Conservation (phyloP, 2,888 invertebrate species). For the Sisyra nigra region DNA sequence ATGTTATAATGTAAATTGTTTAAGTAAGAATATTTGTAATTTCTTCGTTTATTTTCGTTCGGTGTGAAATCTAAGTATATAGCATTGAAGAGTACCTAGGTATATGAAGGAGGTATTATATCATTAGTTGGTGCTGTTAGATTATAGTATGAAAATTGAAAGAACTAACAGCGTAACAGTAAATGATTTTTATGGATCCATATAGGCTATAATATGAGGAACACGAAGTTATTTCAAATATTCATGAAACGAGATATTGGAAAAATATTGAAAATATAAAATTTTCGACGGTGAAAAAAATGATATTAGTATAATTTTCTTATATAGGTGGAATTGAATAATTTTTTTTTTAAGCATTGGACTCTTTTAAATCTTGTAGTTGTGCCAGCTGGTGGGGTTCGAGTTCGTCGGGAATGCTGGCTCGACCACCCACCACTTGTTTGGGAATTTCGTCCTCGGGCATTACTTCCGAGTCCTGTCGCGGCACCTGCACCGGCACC, state of each 20-base stretch:
- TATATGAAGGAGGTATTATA: no score
- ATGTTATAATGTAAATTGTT: no score
- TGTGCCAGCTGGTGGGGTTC: constrained; percentile 79
- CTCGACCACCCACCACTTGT: constrained; percentile 59
- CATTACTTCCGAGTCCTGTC: constrained; percentile 20
- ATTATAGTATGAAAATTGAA: no score
- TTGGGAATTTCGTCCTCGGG: constrained; percentile 39
- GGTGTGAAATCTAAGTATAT: no score
- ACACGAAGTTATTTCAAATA: no score
- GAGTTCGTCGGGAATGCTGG: constrained; percentile 76
- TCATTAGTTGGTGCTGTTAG: no score
- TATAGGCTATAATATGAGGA: no score
- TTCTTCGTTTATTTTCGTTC: no score
- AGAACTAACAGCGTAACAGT: no score
- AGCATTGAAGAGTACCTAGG: no score
- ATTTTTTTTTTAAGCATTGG: constrained; percentile 55
- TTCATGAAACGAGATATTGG: background rate
- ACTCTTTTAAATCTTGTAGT: constrained; percentile 77
- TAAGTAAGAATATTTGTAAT: no score
- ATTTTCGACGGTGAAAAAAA: constrained; percentile 1
- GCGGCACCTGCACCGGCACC: constrained; percentile 26
- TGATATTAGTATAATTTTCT: constrained; percentile 1
- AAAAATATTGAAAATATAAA: background rate
- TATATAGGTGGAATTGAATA: background rate
- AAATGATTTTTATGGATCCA: no score